Percentiles rank a stretch among this genome's conserved stretches.
Evolutionary conservation across 2,797 vertebrate species (phyloP).

Genomic region (Liasis olivaceus): DNA sequence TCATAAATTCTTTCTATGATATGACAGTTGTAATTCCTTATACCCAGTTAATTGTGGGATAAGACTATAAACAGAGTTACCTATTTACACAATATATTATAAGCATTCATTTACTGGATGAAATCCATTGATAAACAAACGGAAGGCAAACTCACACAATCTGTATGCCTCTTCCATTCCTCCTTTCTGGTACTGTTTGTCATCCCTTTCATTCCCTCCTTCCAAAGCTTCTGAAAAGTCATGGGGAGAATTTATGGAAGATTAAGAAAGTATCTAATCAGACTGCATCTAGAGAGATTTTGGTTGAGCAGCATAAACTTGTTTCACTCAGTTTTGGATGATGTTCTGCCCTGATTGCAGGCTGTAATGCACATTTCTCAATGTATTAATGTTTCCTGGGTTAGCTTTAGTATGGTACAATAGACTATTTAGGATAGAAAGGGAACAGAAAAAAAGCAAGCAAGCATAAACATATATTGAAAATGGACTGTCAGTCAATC

Average conservation of each 20-base stretch:
- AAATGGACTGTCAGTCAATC: not conserved
- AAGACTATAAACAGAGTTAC: not conserved
- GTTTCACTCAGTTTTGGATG: not conserved
- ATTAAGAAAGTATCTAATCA: not conserved
- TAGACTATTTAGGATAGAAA: not conserved
- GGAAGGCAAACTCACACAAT: not conserved
- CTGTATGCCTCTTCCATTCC: not conserved
- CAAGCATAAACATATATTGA: not conserved
- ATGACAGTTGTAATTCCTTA: conserved; percentile 51
- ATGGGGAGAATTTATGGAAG: not conserved
- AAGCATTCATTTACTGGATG: not conserved
- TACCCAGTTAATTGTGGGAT: not conserved
- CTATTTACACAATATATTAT: not conserved
- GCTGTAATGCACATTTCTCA: not conserved
- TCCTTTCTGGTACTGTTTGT: not conserved
- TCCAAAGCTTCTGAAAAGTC: not conserved
- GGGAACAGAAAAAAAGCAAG: not conserved
- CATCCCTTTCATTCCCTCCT: not conserved
- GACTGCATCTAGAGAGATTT: not conserved
- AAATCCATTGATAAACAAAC: not conserved
- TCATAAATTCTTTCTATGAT: conserved; percentile 60
- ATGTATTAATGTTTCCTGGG: not conserved
- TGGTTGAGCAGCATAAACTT: not conserved
- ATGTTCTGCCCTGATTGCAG: not conserved
- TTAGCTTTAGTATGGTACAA: not conserved